Base-by-base conservation (phyloP, 2,797 vertebrate genomes). In the Tokudaia tokunoshimensis region DNA sequence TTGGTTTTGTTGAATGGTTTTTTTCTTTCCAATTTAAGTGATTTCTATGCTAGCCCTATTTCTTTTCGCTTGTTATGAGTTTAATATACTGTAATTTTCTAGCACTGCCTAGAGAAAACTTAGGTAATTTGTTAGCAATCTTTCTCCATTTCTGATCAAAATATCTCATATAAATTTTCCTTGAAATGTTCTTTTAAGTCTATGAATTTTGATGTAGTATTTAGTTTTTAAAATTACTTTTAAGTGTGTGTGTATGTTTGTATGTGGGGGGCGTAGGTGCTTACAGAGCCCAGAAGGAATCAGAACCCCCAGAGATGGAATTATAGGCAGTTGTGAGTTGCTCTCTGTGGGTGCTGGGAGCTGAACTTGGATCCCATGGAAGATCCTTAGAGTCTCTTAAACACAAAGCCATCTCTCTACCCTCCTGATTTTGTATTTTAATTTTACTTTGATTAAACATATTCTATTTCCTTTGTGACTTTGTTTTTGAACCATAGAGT, bases 111-210 rank as follows among this genome's bases (percentile, higher is more conserved):
- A 6, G 9, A 79, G 57, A 91, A 92, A 95, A 94, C 41, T 76
- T 20, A 65, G 85, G 19, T 89, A 14, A 52, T 75, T 92, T 85
- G 6, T 65, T 85, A 65, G 41, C 41, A 47, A 20, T 94, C 13
- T 79, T 91, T 52, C 31, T 92, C 79, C 41, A 70, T 52, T 80
- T 74, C 17, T 80, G 34, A 70, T 75, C 15, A 12, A 90, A 59
- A 61, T 87, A 94, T 92, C 47, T 92, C 59, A 79, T 94, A 67
- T 85, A 88, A 63, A 65, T 14, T 89, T 96, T 47, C n/a, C 6
- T n/a, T 84, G 44, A 93, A 95, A n/a, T 50, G 82, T 2, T 24
- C 1, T 41, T 93, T 94, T 74, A 86, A 79, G 34, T 93, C 59
- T 22, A 94, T 55, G 74, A 94, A 11, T 89, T 44, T 86, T 94